phyloP scores from a whole-genome alignment of 1,140 invertebrate genomes.

The Ectropis grisescens region DNA sequence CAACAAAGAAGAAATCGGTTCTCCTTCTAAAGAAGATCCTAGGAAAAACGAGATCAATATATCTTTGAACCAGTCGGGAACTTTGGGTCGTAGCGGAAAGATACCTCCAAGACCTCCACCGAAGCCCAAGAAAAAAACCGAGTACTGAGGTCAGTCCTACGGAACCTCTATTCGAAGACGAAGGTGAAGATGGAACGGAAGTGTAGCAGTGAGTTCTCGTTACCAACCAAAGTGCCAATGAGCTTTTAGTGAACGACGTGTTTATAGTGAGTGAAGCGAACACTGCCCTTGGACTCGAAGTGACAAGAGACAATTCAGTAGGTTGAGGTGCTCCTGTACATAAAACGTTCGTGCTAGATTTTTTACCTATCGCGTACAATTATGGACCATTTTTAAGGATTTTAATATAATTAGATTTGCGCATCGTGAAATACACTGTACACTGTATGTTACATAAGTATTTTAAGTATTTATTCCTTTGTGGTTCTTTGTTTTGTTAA shows the following conservation, averaged over 20 bases:
- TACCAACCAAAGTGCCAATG: constrained; percentile 53
- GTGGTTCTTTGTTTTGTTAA: constrained; percentile 30
- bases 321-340: constrained; percentile 64
- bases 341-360: constrained; percentile 62
- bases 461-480: constrained; percentile 63
- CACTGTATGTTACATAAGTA: constrained; percentile 24
- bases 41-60: constrained; percentile 43
- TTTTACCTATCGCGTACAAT: constrained; percentile 59
- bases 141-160: constrained; percentile 60
- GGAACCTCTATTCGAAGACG: constrained; percentile 84
- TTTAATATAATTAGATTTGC: constrained; percentile 31
- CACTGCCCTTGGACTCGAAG: background rate
- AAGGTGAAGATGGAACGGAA: constrained; percentile 89
- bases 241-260: constrained; percentile 42
- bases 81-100: constrained; percentile 71
- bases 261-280: background rate
- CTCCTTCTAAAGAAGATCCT: constrained; percentile 48
- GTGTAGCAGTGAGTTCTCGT: constrained; percentile 71
- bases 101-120: constrained; percentile 85
- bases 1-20: constrained; percentile 34
- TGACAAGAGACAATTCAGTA: constrained; percentile 19
- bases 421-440: constrained; percentile 28
- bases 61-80: constrained; percentile 47
- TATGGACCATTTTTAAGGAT: constrained; percentile 48
- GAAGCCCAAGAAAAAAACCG: constrained; percentile 83